These are phyloP conservation scores for Micrasema longulum DNA, from an alignment of 1,140 invertebrate species.

Conservation along the genomic window DNA sequence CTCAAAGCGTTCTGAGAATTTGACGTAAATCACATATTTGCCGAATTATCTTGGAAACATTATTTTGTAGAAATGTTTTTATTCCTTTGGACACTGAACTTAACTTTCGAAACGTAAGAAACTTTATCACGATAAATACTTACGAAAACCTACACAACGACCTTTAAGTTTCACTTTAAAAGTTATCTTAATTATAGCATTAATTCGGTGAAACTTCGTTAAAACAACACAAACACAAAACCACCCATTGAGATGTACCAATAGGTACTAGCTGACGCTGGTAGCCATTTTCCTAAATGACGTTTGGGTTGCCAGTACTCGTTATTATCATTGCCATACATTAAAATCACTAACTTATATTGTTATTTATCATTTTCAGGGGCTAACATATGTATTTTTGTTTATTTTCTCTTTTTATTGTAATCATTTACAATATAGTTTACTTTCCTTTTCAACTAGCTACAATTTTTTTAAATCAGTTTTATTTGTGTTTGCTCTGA, in stretches of 20 bases:
- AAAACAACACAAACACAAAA: constrained; percentile 37
- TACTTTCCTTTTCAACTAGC: too few species aligned
- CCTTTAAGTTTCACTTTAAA: not conserved
- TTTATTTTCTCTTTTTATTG: too few species aligned
- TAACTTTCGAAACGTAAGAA: constrained; percentile 26
- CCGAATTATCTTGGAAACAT: constrained; percentile 17
- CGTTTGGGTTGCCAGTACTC: constrained; percentile 21
- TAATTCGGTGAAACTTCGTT: constrained; percentile 10
- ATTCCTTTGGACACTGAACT: constrained; percentile 28
- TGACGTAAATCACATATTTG: constrained; percentile 24
- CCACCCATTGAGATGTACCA: constrained; percentile 44
- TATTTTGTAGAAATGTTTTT: constrained; percentile 23
- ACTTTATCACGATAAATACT: constrained; percentile 12
- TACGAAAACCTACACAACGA: not conserved
- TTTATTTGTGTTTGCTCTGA: too few species aligned
- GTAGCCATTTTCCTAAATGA: constrained; percentile 44
- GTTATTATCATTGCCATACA: not conserved
- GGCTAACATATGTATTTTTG: too few species aligned
- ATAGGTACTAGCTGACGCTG: constrained; percentile 46
- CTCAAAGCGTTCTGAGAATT: not conserved
- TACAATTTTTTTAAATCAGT: too few species aligned
- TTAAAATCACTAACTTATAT: constrained; percentile 1
- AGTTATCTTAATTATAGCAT: constrained; percentile 7
- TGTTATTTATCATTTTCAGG: too few species aligned
- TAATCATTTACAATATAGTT: too few species aligned